Evolutionary conservation across 2,888 invertebrate species (phyloP), one percentile per base, ranked within the genome.

Genomic region (Apodemia zela): DNA sequence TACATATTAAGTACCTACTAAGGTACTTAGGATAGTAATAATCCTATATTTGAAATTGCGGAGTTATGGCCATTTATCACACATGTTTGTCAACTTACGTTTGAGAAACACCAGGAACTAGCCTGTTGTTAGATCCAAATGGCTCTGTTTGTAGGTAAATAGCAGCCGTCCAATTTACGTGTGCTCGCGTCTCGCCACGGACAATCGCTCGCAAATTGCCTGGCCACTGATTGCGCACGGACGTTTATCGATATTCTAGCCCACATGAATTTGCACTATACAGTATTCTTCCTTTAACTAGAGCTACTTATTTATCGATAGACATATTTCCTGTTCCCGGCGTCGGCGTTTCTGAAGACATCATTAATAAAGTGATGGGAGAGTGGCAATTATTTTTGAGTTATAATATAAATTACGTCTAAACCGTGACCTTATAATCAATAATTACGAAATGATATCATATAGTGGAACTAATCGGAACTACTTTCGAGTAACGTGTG

Each of bases 191-290:
- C 85, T 84, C 83, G 78, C 81, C 84, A 85, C 87, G 87, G 85
- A 84, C 89, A 89, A 89, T 89, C 84, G 84, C 82, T 76, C 78
- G 82, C 85, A 89, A 89, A 89, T 89, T 89, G 89, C 79, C 74
- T 79, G 80, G 71, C 80, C 81, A 72, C 80, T 89, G 89, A 89
- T 88, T 89, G 88, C 84, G 72, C 80, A 77, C 79, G 76, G 81
- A 78, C 85, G 87, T 87, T 89, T 88, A 90, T 89, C 89, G 89
- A 89, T 89, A 87, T 89, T 86, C 83, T 75, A 80, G 68, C 61
- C n/a, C 63, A 63, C 67, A 68, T 64, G 64, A 65, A 66, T 64
- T 66, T 66, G 60, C 66, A 60, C 68, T 64, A 17, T 61, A 68
- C 66, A 60, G 67, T 64, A 17, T 60, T 66, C 42, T 42, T 42